A percentile compares a stretch with the other conserved stretches of the same genome.
These are phyloP conservation scores for Aspidapion aeneum DNA, from an alignment of 2,888 invertebrate genomes.

Conservation along the genomic window DNA sequence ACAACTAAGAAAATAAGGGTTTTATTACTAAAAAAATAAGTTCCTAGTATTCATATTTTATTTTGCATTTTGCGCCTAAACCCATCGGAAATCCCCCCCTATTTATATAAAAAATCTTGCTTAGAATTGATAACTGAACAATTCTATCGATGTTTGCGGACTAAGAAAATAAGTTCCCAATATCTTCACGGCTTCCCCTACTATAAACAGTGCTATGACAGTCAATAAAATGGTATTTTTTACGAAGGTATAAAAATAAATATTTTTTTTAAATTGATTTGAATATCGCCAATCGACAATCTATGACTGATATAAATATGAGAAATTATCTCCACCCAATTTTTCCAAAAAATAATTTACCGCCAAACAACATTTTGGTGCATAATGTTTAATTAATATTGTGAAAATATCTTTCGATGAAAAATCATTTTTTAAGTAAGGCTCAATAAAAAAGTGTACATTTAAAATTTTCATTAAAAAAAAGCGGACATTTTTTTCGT, in stretches of 20 bases:
- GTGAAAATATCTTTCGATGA: not conserved
- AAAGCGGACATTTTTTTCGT: not conserved
- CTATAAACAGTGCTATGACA: no score
- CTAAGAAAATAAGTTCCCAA: no score
- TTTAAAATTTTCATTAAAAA: not conserved
- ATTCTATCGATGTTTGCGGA: no score
- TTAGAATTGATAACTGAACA: no score
- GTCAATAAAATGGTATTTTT: no score
- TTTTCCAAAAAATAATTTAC: conserved; percentile 18
- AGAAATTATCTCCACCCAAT: conserved; percentile 22
- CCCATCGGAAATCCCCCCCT: no score
- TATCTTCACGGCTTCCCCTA: no score
- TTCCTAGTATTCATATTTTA: no score
- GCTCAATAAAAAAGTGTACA: not conserved
- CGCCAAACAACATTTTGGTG: conserved; percentile 15
- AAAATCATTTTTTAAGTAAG: not conserved
- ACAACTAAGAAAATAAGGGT: no score
- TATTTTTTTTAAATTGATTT: conserved; percentile 30
- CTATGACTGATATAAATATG: conserved; percentile 29
- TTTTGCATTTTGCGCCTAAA: no score
- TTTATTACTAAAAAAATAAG: no score
- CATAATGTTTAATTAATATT: not conserved
- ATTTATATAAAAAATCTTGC: no score
- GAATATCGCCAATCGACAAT: conserved; percentile 43
- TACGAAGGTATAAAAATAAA: conserved; percentile 25